These are phyloP conservation scores for Oreotrochilus melanogaster DNA, from an alignment of 2,113 vertebrate species.

Conservation along the genomic window DNA sequence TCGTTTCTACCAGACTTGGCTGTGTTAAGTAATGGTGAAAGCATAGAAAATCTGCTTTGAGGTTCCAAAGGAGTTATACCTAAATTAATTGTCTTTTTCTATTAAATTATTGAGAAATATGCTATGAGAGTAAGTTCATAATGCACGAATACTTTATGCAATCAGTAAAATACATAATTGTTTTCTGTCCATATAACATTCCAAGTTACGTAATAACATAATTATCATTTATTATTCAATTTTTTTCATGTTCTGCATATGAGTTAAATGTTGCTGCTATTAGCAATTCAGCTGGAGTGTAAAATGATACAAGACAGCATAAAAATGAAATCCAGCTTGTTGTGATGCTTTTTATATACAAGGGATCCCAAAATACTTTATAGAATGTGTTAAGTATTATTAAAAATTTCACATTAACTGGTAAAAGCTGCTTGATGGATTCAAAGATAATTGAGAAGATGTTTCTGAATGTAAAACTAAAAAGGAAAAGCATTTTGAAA, in stretches of 20 bases:
- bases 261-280: background rate
- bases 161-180: background rate
- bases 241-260: background rate
- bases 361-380: background rate
- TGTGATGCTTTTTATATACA: background rate
- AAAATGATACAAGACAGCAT: background rate
- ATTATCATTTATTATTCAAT: background rate
- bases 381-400: background rate
- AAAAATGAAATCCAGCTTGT: background rate
- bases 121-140: background rate
- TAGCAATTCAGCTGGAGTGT: background rate
- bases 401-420: background rate
- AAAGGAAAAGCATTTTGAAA: background rate
- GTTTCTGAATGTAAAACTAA: background rate
- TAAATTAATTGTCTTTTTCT: constrained; percentile 38
- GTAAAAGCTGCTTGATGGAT: background rate
- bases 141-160: background rate
- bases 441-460: background rate
- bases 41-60: constrained; percentile 22
- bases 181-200: background rate
- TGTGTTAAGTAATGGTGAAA: constrained; percentile 7
- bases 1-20: background rate
- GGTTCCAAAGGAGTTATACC: constrained; percentile 1
- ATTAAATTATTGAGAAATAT: constrained; percentile 43
- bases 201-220: background rate